Evolutionary conservation across 1,140 invertebrate species (phyloP).

Genomic region (Magallana angulata): DNA sequence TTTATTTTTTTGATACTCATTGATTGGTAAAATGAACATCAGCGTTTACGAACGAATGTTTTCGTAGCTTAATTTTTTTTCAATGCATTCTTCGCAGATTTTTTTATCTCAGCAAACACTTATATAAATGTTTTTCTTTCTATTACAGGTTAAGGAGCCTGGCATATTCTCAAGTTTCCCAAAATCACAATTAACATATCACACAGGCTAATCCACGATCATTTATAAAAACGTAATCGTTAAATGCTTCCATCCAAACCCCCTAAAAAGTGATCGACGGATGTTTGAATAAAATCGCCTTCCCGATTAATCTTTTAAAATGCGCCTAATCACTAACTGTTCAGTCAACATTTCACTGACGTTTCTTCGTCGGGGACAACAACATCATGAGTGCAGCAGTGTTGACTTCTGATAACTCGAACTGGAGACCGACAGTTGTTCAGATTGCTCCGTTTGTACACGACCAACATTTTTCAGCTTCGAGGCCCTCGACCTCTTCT

Average conservation of each 20-base stretch:
- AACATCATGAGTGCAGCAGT: conserved; percentile 64
- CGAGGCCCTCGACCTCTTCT: conserved; percentile 29
- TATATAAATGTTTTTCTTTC: neutral
- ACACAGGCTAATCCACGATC: neutral
- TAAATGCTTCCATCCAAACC: neutral
- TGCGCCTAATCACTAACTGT: conserved; percentile 34
- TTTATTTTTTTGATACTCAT: too few species aligned
- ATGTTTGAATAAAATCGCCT: conserved; percentile 33
- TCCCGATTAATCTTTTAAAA: conserved; percentile 40
- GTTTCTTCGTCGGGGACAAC: neutral
- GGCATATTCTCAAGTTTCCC: conserved; percentile 10
- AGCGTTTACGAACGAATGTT: too few species aligned
- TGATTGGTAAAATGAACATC: too few species aligned
- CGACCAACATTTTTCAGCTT: conserved; percentile 50
- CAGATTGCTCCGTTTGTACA: conserved; percentile 66
- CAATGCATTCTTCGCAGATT: too few species aligned
- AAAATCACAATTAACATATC: conserved; percentile 19
- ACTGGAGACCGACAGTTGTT: conserved; percentile 68
- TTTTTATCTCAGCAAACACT: too few species aligned
- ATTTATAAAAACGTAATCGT: neutral
- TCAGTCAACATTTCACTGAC: conserved; percentile 38
- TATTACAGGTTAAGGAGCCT: conserved; percentile 12
- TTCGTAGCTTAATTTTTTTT: too few species aligned
- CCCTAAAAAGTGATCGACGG: conserved; percentile 19
- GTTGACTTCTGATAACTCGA: conserved; percentile 62